Evolutionary conservation across 2,888 invertebrate genomes (phyloP), one percentile per base, ranked within the genome.

Genomic region (Lepeophtheirus nordmannii): DNA sequence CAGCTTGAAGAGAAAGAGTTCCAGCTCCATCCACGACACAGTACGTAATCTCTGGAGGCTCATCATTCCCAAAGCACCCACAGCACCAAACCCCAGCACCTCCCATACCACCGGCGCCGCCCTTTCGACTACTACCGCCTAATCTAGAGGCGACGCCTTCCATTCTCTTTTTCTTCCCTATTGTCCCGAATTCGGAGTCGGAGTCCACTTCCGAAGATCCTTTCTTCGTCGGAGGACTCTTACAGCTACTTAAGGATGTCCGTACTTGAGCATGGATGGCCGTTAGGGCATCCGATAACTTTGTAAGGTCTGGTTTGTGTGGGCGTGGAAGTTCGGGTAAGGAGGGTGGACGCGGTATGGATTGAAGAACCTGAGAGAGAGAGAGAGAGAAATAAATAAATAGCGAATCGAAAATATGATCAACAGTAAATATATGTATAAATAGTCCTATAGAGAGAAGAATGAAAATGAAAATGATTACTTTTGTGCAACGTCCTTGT

Each of bases 1-100:
- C 83, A 1, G 89, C 87, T 78, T 90, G 89, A 72, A 90, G 79
- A 69, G 87, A 87, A 73, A 89, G 81, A 9, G 85, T 85, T 12
- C 87, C 87, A 69, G 87, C 87, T 71, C 88, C 89, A 73, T 91
- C 91, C 74, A 91, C 89, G 76, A 91, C 89, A 76, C 90, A 90
- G 78, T 89, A 89, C 62, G 88, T 89, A 76, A 93, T 93, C 81
- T 93, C 93, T 69, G 93, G 93, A 17, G 92, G 92, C 77, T 92
- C 90, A 75, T 90, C 89, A 67, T 75, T 75, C 68, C 75, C 75
- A 68, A 76, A 73, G 72, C 76, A 77, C 73, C 77, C 74, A 71
- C 76, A 76, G 57, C 67, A 68, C 53, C 53, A 46, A 17, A 17
- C n/a, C 53, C 53, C 53, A 17, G n/a, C 53, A 46, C 53, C 53